Evolutionary conservation across 2,797 vertebrate genomes (phyloP), one percentile per base, ranked within the genome.

Genomic region (Hipposideros larvatus): DNA sequence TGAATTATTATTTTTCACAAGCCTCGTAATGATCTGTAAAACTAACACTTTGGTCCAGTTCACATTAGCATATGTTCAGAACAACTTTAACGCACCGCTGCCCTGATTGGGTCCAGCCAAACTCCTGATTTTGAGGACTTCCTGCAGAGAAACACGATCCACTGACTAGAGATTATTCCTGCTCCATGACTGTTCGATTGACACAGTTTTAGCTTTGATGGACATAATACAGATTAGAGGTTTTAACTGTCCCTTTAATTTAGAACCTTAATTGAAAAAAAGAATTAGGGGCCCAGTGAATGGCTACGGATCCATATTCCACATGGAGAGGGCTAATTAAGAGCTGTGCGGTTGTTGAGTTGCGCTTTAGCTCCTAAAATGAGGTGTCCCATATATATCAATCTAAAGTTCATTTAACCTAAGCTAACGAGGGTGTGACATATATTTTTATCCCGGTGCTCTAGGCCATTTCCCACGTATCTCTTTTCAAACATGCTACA

Each of bases 1-100:
- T 43, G 84, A 98, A 93, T 75, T 97, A 48, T 71, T 97, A 1
- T 59, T 97, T 97, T 94, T 65, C 97, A 90, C 55, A 97, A 78
- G 87, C 78, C 48, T 93, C 28, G 8, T 96, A 98, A 98, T 93
- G 96, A 98, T 96, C 94, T 98, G 75, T 95, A 98, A 98, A 98
- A 85, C 73, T 75, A 98, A 96, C 94, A 97, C 90, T 98, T 96
- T 89, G 90, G 96, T 98, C 98, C 97, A 92, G 91, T 96, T 97
- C 97, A 86, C 91, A 98, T 4, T 3, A 28, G 83, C 74, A 96
- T 97, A 61, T 53, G 73, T 90, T 96, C 94, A 87, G 83, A 94
- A 85, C n/a, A 95, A 94, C 43, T 48, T 57, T 65, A 96, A 94
- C 2, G 87, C 48, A 96, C n/a, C 77, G 74, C 57, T 77, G 83